Evolutionary conservation across 2,888 invertebrate species (phyloP), one percentile per base, ranked within the genome.

Genomic region (Phortica okadai): DNA sequence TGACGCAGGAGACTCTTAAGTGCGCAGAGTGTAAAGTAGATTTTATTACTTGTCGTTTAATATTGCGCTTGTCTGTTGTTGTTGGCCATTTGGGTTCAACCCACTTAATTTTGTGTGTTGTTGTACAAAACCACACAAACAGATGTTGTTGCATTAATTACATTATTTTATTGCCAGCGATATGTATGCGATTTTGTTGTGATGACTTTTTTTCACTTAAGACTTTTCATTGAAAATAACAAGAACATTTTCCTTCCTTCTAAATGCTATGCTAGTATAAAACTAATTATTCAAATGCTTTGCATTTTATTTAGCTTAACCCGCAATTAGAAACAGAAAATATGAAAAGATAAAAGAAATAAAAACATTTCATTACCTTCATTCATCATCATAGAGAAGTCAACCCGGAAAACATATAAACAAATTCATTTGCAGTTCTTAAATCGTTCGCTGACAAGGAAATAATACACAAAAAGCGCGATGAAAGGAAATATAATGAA

Each of bases 61-160:
- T 62, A 25, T 62, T 25, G 6, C 16, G 4, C 21, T 1, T 62
- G 0, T 54, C 21, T 67, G 64, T 14, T 44, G 70, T 54, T 11
- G 50, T 21, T 54, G 50, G 16, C 54, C 44, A 11, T 21, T 70
- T 70, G 11, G 11, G 70, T 54, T 50, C 54, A 25, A 11, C 54
- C 8, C 67, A 45, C 67, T 67, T 67, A 42, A 67, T n/a, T 44
- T 16, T 16, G 8, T 16, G 59, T 25, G 54, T 16, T 33, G 56
- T 41, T 56, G 58, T 33, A 8, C 16, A 16, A 44, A 67, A 67
- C 67, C 50, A 25, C 59, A 41, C n/a, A 1, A 62, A n/a, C 73
- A 73, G 62, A 62, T 73, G 73, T 73, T 54, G 5, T 62, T 16
- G 73, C 42, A 73, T 62, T 62, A 73, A 73, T 62, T 73, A 44